A percentile compares a stretch with the other conserved stretches of the same genome.
Conservation (phyloP, 2,888 invertebrate species). For the Pterostichus madidus region DNA sequence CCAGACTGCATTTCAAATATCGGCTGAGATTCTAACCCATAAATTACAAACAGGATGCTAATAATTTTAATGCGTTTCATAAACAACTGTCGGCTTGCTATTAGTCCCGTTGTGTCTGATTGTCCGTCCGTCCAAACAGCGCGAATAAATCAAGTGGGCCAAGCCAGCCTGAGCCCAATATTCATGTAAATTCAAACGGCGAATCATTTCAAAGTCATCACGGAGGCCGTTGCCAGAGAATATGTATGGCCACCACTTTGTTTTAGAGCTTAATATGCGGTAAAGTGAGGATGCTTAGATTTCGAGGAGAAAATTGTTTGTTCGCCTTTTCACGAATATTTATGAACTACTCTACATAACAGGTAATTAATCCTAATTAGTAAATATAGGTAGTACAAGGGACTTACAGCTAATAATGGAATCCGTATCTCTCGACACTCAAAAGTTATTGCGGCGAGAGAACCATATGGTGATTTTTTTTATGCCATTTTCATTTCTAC, state of each 20-base stretch:
- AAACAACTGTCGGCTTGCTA: conserved; percentile 54
- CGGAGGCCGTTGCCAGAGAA: neutral
- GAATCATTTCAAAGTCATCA: conserved; percentile 23
- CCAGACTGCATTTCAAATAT: conserved; percentile 30
- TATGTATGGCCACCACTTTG: conserved; percentile 1
- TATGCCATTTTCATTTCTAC: too few species aligned
- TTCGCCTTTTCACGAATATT: neutral
- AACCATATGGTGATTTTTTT: too few species aligned
- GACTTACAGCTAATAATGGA: too few species aligned
- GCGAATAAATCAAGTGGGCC: conserved; percentile 46
- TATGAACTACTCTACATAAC: too few species aligned
- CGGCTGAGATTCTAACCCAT: conserved; percentile 31
- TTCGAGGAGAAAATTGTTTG: neutral
- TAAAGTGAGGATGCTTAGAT: neutral
- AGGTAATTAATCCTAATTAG: too few species aligned
- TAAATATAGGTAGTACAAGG: too few species aligned
- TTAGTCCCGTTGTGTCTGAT: conserved; percentile 42
- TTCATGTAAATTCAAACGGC: conserved; percentile 50
- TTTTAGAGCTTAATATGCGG: neutral
- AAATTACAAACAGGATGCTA: conserved; percentile 40
- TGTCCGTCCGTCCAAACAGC: conserved; percentile 50
- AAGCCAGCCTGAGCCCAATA: conserved; percentile 30
- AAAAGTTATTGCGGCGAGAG: too few species aligned
- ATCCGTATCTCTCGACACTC: too few species aligned
- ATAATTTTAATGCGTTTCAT: conserved; percentile 62